These are phyloP conservation scores for Ridgeia piscesae DNA, from an alignment of 1,140 invertebrate genomes.

Conservation along the genomic window DNA sequence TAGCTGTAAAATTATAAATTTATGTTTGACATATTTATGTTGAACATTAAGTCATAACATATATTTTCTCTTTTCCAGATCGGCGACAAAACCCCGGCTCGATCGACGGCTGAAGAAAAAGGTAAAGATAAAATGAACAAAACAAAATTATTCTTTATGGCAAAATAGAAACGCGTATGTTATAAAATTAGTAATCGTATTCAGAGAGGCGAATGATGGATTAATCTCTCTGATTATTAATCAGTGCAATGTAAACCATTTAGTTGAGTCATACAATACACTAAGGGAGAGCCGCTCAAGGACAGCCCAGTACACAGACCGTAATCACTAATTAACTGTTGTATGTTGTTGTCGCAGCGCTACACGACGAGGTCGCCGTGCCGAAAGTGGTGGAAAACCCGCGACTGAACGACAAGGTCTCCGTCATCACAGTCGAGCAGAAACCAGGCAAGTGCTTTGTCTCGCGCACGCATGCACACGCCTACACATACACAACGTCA, in stretches of 20 bases:
- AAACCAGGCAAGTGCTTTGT: background rate
- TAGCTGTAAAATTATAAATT: too few species aligned
- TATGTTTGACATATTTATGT: background rate
- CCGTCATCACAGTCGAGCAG: background rate
- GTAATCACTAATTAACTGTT: background rate
- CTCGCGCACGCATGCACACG: background rate
- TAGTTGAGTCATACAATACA: background rate
- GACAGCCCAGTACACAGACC: background rate
- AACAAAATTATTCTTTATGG: background rate
- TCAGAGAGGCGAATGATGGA: background rate
- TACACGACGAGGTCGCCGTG: background rate
- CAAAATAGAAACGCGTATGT: background rate
- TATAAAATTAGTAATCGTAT: background rate
- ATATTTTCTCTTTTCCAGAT: background rate
- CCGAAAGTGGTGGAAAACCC: background rate
- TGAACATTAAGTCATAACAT: background rate
- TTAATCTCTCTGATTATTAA: background rate
- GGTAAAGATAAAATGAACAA: background rate
- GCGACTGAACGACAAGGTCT: background rate
- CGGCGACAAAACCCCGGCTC: background rate
- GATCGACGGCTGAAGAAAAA: background rate
- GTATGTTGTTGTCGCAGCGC: background rate
- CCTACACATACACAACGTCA: too few species aligned
- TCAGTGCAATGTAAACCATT: background rate
- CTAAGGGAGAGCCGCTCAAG: background rate